Evolutionary conservation across 1,140 invertebrate genomes (phyloP), one percentile per base, ranked within the genome.

Genomic region (Polyergus mexicanus): DNA sequence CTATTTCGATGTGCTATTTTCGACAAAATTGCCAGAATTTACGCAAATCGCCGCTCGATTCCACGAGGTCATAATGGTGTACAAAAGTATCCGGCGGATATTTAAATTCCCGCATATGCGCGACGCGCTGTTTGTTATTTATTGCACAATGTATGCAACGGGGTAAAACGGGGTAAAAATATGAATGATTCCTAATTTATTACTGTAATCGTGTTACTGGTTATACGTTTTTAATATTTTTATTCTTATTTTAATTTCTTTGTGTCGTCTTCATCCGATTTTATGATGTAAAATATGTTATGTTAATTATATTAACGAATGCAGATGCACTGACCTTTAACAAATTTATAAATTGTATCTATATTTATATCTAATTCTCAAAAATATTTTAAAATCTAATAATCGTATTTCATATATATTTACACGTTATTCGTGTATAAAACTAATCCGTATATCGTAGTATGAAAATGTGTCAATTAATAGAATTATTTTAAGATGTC

Each of bases 1-100:
- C 35, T 28, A 72, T 87, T 75, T 69, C 44, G 25, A 1, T 63
- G 76, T 63, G 76, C 51, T 72, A 58, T 84, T 81, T 83, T 63
- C 69, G n/a, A 38, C 28, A 28, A 28, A 80, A 80, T 47, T 22
- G 41, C 65, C 32, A 19, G 56, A 47, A 71, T 44, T 72, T 22
- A 60, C 41, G 56, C 60, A 4, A 41, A 84, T 32, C 35, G 65
- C 65, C 35, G 60, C 84, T 5, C 75, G 66, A 80, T 60, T 60
- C 63, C 75, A 54, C 13, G 66, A 38, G 78, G 38, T 83, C 68
- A 83, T 66, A 44, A 54, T 74, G 56, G 68, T 62, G 41, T 41
- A 35, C 78, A n/a, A 83, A 83, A 83, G 66, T 83, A 83, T 83
- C 68, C 68, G 78, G 78, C 78, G 68, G n/a, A n/a, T n/a, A 83